Base-by-base conservation (phyloP, 2,888 invertebrate genomes). In the Chironomus riparius region DNA sequence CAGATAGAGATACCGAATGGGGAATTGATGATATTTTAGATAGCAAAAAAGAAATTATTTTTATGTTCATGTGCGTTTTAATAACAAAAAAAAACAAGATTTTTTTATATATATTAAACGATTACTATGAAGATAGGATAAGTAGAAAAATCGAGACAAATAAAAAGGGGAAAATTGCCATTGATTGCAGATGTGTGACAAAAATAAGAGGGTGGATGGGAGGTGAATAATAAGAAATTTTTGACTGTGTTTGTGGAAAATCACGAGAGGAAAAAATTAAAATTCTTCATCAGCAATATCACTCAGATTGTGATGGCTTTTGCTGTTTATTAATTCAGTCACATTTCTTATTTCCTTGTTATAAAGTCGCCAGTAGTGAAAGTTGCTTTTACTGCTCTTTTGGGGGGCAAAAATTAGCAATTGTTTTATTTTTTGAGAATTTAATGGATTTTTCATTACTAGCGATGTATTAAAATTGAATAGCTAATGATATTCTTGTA, bases 241-340 rank as follows among this genome's bases (percentile, higher is more conserved):
- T 38, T 38, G 38, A 7, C 10, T 38, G 38, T 38, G 38, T 38
- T 28, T 28, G 38, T 38, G 1, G 68, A 24, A 68, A 28, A 69
- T 47, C 69, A 69, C 38, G 47, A 69, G n/a, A n/a, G n/a, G n/a
- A 69, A 18, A 69, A 47, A 69, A 69, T 69, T 69, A 69, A 69
- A 69, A 69, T 69, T 69, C 68, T 47, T 69, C 18, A 47, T 69
- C 69, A 47, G 38, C 69, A 69, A 69, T 69, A 69, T 38, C 38
- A 38, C 10, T 38, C 38, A 38, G 38, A 38, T 38, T 10, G 38
- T 56, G 56, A 15, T 15, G 56, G n/a, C 56, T 56, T 56, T 2
- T 56, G 15, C 56, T 56, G 18, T 5, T 56, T 56, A 56, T 56
- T 56, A 56, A 56, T 56, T 56, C 56, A 56, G 56, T 56, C 56